Evolutionary conservation across 1,140 invertebrate species (phyloP).

Genomic region (Panagrolaimus sp.): DNA sequence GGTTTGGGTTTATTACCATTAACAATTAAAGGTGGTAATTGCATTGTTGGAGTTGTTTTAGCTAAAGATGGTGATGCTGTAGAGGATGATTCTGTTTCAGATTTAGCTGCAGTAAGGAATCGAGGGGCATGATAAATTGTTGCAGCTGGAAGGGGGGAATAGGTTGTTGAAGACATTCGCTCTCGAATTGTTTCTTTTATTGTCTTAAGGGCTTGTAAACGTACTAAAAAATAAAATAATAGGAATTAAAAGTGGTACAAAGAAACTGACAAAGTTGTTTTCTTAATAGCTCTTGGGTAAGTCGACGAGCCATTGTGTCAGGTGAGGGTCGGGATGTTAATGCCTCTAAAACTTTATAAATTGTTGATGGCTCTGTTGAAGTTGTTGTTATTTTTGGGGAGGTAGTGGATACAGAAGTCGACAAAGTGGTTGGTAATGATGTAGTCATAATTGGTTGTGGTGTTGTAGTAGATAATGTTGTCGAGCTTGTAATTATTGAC

Average conservation of each 20-base stretch:
- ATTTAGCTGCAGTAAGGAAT: background rate
- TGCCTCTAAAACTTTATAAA: too few relatives aligned
- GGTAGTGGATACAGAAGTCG: background rate
- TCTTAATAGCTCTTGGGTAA: background rate
- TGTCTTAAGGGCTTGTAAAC: background rate
- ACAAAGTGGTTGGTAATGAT: background rate
- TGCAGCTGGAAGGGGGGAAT: background rate
- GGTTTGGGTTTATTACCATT: background rate
- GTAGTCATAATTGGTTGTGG: background rate
- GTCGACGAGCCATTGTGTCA: background rate
- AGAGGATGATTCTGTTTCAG: background rate
- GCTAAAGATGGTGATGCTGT: background rate
- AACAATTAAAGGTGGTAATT: background rate
- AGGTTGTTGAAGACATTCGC: background rate
- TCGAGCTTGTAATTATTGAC: conserved; percentile 1
- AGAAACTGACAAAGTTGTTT: conserved; percentile 12
- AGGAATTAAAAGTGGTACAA: background rate
- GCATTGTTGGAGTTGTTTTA: background rate
- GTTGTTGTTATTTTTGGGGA: too few relatives aligned
- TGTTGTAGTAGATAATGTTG: conserved; percentile 13
- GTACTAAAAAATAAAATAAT: background rate
- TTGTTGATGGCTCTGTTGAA: too few relatives aligned
- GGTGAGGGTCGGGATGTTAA: too few relatives aligned
- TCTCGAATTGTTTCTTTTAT: conserved; percentile 10
- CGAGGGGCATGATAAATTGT: background rate